Evolutionary conservation across 2,888 invertebrate species (phyloP), one percentile per base, ranked within the genome.

Genomic region (Trichopria drosophilae): DNA sequence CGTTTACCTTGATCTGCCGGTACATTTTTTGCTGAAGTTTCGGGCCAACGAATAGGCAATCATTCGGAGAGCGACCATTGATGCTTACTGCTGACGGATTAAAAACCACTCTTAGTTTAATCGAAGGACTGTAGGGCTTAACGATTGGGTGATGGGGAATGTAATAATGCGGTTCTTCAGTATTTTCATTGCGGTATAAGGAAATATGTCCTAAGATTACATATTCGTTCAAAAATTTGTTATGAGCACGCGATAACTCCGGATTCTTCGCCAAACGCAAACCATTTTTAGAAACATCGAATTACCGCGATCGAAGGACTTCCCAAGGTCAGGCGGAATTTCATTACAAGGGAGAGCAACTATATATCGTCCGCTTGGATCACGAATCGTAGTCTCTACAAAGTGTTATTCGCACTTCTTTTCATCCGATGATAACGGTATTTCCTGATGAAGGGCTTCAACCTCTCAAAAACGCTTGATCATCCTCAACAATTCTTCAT

Each of bases 401-500:
- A 49, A 49, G 28, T 49, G 22, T 2, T 32, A 6, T 12, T 49
- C 49, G 20, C 49, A 49, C n/a, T n/a, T n/a, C n/a, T n/a, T n/a
- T n/a, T n/a, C n/a, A n/a, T n/a, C n/a, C n/a, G n/a, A n/a, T n/a
- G n/a, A n/a, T n/a, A n/a, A n/a, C n/a, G n/a, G n/a, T n/a, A n/a
- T n/a, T n/a, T n/a, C n/a, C n/a, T n/a, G n/a, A n/a, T n/a, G n/a
- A n/a, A n/a, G n/a, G n/a, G n/a, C n/a, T n/a, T n/a, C n/a, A n/a
- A n/a, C n/a, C n/a, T n/a, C n/a, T n/a, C n/a, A n/a, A n/a, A n/a
- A n/a, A n/a, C n/a, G n/a, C n/a, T n/a, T n/a, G n/a, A n/a, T n/a
- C n/a, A n/a, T n/a, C n/a, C n/a, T n/a, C n/a, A n/a, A n/a, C n/a
- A n/a, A n/a, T n/a, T n/a, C n/a, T n/a, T n/a, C n/a, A n/a, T n/a